A percentile compares a stretch with the other conserved stretches of the same genome.
phyloP scores from a whole-genome alignment of 2,888 invertebrate genomes.

The Patella ulyssiponensis region DNA sequence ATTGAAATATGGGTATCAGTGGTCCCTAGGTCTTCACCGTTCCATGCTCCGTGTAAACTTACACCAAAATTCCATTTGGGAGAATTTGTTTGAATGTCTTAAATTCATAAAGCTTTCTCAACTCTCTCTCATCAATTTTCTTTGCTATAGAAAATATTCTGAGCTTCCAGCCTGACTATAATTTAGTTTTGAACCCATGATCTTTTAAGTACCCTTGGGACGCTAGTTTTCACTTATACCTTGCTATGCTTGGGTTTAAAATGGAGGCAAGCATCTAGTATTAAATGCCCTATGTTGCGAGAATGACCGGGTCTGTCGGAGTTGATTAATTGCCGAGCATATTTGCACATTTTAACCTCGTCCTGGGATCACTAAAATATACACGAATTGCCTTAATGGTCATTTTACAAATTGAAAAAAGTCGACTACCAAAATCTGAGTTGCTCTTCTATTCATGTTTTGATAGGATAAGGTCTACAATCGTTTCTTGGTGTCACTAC shows the following conservation, averaged over 20 bases:
- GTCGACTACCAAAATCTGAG: background rate
- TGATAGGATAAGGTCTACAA: no score
- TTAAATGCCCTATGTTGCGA: constrained; percentile 8
- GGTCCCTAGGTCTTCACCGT: constrained; percentile 12
- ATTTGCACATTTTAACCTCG: constrained; percentile 18
- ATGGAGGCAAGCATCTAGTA: background rate
- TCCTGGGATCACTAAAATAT: constrained; percentile 10
- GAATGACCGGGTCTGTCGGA: constrained; percentile 18
- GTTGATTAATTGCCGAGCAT: constrained; percentile 31
- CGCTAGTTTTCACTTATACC: background rate
- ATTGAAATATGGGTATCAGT: constrained; percentile 8
- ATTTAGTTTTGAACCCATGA: background rate
- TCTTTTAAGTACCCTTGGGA: constrained; percentile 5
- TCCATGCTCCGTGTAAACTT: constrained; percentile 11
- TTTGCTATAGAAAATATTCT: constrained; percentile 5
- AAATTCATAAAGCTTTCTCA: constrained; percentile 12
- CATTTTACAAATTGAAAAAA: constrained; percentile 5
- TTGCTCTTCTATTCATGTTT: no score
- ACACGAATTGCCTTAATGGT: constrained; percentile 10
- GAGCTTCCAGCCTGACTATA: constrained; percentile 1
- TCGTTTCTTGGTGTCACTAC: no score
- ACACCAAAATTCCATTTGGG: constrained; percentile 37
- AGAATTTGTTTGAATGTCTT: constrained; percentile 21
- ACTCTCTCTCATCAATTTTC: constrained; percentile 8
- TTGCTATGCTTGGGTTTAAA: background rate